phyloP scores from a whole-genome alignment of 1,140 invertebrate genomes.

The Sitobion miscanthi region DNA sequence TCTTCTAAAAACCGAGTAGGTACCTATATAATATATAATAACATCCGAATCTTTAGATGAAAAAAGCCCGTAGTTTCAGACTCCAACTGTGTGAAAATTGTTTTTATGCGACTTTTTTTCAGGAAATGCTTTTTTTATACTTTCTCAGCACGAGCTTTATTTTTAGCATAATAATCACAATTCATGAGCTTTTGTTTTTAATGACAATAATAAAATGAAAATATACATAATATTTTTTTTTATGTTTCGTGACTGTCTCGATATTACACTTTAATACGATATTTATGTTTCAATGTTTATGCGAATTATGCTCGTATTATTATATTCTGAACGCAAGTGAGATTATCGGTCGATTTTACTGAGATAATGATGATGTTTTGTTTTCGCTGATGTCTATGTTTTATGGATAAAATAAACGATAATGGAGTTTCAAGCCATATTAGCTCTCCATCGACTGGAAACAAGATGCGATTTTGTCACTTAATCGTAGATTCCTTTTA shows the following conservation, averaged over 20 bases:
- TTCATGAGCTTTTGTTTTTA: not conserved
- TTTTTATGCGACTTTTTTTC: not conserved
- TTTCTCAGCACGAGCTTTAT: not conserved
- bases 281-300: not conserved
- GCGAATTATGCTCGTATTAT: not conserved
- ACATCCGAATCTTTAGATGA: not conserved
- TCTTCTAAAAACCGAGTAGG: not conserved
- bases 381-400: not conserved
- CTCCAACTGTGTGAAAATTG: constrained; percentile 5
- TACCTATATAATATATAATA: not conserved
- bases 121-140: not conserved
- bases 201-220: not conserved
- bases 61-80: not conserved
- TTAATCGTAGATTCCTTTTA: not conserved
- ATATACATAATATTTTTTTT: not conserved
- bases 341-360: not conserved
- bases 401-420: not conserved
- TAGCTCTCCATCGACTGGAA: not conserved
- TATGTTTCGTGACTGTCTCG: not conserved
- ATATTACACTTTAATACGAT: not conserved
- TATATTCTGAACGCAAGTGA: not conserved
- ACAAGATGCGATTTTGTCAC: not conserved
- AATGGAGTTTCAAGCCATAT: not conserved
- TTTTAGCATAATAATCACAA: not conserved
- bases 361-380: not conserved